Conservation (phyloP, 2,113 vertebrate species). For the Hippocampus abdominalis region DNA sequence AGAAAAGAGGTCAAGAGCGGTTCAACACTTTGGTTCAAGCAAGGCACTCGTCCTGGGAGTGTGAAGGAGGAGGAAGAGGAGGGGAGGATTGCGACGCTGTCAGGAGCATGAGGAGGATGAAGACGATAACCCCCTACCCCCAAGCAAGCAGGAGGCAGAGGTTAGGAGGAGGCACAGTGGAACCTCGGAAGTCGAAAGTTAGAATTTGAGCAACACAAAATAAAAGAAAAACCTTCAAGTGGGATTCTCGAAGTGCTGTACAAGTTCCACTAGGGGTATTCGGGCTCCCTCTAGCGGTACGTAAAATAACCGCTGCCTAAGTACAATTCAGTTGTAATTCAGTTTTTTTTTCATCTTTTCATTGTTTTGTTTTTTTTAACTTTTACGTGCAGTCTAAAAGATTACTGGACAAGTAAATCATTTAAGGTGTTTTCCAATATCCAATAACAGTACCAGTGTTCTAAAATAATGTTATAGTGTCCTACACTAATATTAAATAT, state of each 20-base stretch:
- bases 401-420: no score
- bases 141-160: not conserved
- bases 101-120: conserved; percentile 41
- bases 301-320: not conserved
- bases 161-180: not conserved
- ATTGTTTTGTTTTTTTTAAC: no score
- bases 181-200: not conserved
- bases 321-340: not conserved
- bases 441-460: no score
- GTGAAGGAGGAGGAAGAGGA: conserved; percentile 71
- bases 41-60: conserved; percentile 99
- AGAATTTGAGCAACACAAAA: not conserved
- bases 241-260: not conserved
- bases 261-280: not conserved
- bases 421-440: no score
- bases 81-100: conserved; percentile 84
- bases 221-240: not conserved
- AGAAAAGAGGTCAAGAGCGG: conserved; percentile 95
- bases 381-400: no score
- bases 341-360: no score
- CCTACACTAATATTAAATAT: no score
- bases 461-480: no score
- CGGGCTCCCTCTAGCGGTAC: not conserved
- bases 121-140: no score
- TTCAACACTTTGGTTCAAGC: conserved; percentile 99